Evolutionary conservation across 2,797 vertebrate genomes (phyloP).

Genomic region (Microctenopoma lineatum): DNA sequence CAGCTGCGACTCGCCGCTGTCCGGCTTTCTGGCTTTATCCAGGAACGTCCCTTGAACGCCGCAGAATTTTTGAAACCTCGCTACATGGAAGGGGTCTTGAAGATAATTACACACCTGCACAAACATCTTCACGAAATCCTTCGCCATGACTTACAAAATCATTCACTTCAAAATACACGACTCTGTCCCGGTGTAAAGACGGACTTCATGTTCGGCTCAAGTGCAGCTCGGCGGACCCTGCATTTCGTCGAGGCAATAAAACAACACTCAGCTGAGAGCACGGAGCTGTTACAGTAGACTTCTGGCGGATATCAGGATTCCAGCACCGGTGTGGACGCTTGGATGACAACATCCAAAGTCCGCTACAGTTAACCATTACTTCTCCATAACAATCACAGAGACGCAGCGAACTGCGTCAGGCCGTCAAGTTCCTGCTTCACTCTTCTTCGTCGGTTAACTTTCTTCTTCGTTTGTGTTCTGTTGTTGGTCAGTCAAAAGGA

Average conservation of each 20-base stretch:
- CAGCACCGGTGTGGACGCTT: slow-evolving; percentile 10
- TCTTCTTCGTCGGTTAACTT: not conserved
- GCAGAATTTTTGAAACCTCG: slow-evolving; percentile 91
- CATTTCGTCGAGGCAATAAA: slow-evolving; percentile 17
- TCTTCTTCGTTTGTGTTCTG: not conserved
- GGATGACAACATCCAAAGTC: slow-evolving; percentile 69
- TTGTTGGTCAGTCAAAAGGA: not conserved
- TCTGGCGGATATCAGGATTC: not conserved
- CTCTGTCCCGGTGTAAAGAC: slow-evolving; percentile 4
- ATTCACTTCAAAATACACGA: not conserved
- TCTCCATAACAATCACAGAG: not conserved
- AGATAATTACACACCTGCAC: slow-evolving; percentile 78
- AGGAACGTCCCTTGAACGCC: slow-evolving; percentile 86
- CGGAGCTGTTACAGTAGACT: not conserved
- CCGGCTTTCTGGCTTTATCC: slow-evolving; percentile 48
- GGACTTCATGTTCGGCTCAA: slow-evolving; percentile 50
- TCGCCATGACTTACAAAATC: slow-evolving; percentile 67
- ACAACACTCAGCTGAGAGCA: not conserved
- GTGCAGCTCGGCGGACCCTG: slow-evolving; percentile 7
- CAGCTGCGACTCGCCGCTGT: slow-evolving; percentile 15
- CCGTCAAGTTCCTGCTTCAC: not conserved
- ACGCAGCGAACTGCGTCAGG: slow-evolving; percentile 67
- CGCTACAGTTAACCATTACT: slow-evolving; percentile 68
- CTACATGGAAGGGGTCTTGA: slow-evolving; percentile 91
- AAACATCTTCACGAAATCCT: slow-evolving; percentile 63